phyloP scores from a whole-genome alignment of 2,113 vertebrate genomes.

The Eudyptes chrysolophus region DNA sequence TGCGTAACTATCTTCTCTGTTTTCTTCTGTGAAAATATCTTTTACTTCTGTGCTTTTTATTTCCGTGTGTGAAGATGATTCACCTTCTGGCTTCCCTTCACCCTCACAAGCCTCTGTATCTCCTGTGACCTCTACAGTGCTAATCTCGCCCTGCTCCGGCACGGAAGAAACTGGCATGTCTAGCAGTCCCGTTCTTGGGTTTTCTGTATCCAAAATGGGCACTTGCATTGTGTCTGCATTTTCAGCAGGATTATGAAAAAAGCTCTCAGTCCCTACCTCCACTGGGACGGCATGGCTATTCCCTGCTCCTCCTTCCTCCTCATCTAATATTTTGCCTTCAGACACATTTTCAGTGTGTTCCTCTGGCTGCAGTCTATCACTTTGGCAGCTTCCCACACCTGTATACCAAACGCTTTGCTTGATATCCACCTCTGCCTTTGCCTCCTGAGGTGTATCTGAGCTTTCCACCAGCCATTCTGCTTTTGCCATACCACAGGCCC shows the following conservation, averaged over 20 bases:
- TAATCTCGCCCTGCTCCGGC: background rate
- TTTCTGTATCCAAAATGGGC: background rate
- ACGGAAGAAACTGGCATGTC: background rate
- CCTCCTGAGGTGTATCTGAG: background rate
- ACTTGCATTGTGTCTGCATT: background rate
- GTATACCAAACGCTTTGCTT: background rate
- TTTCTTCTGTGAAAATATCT: background rate
- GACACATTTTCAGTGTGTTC: background rate
- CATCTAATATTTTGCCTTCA: background rate
- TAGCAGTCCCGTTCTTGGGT: background rate
- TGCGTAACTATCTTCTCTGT: background rate
- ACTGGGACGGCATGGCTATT: background rate
- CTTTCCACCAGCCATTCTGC: background rate
- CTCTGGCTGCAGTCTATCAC: background rate
- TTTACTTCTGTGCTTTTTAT: background rate
- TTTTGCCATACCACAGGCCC: background rate
- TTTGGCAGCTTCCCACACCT: background rate
- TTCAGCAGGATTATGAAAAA: background rate
- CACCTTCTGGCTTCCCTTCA: background rate
- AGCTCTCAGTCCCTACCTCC: background rate
- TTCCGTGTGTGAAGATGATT: background rate
- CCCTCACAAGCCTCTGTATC: background rate
- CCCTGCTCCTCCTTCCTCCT: background rate
- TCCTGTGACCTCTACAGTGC: rapidly evolving
- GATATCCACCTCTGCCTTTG: background rate